Evolutionary conservation across 1,140 invertebrate genomes (phyloP).

Genomic region (Belonocnema kinseyi): DNA sequence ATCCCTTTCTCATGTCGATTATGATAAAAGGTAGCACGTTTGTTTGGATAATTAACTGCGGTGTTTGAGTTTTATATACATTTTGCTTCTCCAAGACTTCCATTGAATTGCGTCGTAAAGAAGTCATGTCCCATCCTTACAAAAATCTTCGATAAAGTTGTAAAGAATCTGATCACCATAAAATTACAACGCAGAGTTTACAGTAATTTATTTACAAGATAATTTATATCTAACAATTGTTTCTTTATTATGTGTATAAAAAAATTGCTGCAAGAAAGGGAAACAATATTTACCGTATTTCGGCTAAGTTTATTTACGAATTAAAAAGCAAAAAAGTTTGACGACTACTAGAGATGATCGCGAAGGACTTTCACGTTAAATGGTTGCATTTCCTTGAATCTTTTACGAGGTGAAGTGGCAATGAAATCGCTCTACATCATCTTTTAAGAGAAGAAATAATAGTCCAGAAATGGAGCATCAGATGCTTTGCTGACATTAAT

Average conservation of each 20-base stretch:
- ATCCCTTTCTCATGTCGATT: background rate
- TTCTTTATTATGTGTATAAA: too few relatives aligned
- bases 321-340: too few relatives aligned
- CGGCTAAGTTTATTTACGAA: too few relatives aligned
- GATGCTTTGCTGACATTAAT: too few relatives aligned
- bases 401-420: too few relatives aligned
- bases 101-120: constrained; percentile 10
- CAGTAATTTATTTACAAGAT: background rate
- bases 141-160: constrained; percentile 5
- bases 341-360: too few relatives aligned
- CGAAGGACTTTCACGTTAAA: too few relatives aligned
- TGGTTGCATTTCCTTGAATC: too few relatives aligned
- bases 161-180: constrained; percentile 11
- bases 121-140: constrained; percentile 7
- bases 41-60: constrained; percentile 20
- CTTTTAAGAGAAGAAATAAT: background rate
- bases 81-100: constrained; percentile 11
- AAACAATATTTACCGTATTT: too few relatives aligned
- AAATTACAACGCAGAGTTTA: background rate
- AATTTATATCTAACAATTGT: background rate
- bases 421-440: background rate
- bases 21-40: background rate
- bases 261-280: too few relatives aligned
- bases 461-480: background rate
- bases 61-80: background rate